Conservation (phyloP, 2,113 vertebrate species). For the Tenrec ecaudatus region DNA sequence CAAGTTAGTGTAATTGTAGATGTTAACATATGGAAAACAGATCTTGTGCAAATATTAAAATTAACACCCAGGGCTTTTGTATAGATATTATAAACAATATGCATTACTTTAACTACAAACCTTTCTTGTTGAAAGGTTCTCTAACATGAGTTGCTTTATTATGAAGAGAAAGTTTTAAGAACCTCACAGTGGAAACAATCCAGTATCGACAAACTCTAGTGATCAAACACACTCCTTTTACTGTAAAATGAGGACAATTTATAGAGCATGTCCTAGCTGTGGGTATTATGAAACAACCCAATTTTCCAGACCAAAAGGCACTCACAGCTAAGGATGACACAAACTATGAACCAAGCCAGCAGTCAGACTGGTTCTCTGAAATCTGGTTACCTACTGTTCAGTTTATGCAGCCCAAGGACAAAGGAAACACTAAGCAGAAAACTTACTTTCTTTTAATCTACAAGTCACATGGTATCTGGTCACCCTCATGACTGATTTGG, state of each 20-base stretch:
- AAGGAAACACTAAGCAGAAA: slow-evolving; percentile 57
- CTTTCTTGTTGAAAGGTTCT: slow-evolving; percentile 83
- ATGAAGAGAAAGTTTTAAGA: slow-evolving; percentile 81
- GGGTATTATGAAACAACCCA: slow-evolving; percentile 87
- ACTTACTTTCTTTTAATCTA: not conserved
- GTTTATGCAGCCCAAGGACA: slow-evolving; percentile 62
- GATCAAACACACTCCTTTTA: slow-evolving; percentile 88
- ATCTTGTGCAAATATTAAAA: slow-evolving; percentile 87
- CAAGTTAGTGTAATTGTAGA: slow-evolving; percentile 85
- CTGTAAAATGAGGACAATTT: slow-evolving; percentile 85
- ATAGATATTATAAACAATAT: slow-evolving; percentile 85
- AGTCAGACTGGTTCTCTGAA: slow-evolving; percentile 63
- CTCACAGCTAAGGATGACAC: slow-evolving; percentile 88
- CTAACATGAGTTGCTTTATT: slow-evolving; percentile 85
- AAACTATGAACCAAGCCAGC: slow-evolving; percentile 79
- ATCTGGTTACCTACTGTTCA: slow-evolving; percentile 69
- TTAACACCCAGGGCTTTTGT: slow-evolving; percentile 83
- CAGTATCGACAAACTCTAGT: slow-evolving; percentile 87
- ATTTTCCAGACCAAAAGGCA: slow-evolving; percentile 90
- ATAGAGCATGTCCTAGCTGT: slow-evolving; percentile 84
- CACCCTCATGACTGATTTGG: slow-evolving; percentile 52
- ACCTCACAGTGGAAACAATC: slow-evolving; percentile 88
- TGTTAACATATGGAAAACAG: slow-evolving; percentile 86
- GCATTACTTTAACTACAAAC: slow-evolving; percentile 84
- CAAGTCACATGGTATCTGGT: slow-evolving; percentile 33